These are phyloP conservation scores for Synergus laeviventris DNA, from an alignment of 2,888 invertebrate genomes.

Conservation along the genomic window DNA sequence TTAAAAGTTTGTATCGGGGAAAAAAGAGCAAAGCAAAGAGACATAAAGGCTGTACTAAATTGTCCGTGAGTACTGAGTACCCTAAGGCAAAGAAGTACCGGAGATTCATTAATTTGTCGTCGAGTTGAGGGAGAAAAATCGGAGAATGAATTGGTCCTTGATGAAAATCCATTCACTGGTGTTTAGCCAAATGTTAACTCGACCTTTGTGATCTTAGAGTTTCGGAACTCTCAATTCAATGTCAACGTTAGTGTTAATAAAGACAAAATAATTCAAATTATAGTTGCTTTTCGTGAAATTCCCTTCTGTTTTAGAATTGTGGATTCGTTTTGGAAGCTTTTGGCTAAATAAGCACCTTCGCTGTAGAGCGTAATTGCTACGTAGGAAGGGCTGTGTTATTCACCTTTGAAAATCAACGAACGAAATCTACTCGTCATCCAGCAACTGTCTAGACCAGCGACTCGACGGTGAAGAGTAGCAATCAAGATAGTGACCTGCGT, in stretches of 20 bases:
- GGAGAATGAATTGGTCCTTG: conserved; percentile 66
- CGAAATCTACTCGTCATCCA: conserved; percentile 9
- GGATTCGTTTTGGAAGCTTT: neutral
- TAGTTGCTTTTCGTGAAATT: neutral
- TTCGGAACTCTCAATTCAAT: neutral
- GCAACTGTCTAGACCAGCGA: conserved; percentile 13
- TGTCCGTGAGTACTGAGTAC: conserved; percentile 66
- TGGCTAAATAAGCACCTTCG: neutral
- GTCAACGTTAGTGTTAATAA: neutral
- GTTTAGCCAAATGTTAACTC: conserved; percentile 41
- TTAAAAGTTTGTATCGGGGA: conserved; percentile 72
- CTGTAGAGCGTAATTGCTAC: conserved; percentile 1
- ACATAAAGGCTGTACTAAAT: conserved; percentile 62
- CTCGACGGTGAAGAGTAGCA: neutral
- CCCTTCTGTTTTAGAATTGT: neutral
- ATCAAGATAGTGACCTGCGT: conserved; percentile 6
- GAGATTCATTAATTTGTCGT: conserved; percentile 54
- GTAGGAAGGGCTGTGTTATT: conserved; percentile 5
- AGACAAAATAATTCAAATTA: no score
- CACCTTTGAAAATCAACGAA: conserved; percentile 28
- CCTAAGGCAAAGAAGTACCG: conserved; percentile 56
- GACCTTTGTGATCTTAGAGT: neutral
- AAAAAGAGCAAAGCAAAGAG: conserved; percentile 51
- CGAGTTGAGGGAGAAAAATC: conserved; percentile 52
- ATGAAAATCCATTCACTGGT: conserved; percentile 70